Base-by-base conservation (phyloP, 2,888 invertebrate species). In the Apeira syringaria region DNA sequence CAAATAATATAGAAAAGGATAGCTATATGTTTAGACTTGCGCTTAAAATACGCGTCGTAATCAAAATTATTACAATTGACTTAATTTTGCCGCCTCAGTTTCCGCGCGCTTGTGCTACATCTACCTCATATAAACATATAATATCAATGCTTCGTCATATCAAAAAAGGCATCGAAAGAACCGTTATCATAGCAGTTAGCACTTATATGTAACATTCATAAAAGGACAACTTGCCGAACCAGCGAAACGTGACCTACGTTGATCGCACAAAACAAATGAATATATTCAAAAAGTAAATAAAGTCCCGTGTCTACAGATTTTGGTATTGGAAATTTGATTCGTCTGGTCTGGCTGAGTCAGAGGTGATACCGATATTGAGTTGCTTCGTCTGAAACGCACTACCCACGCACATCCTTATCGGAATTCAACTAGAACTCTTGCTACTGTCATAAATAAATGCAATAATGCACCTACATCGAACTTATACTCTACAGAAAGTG, bases 271-370 rank as follows among this genome's bases (percentile, higher is more conserved):
- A 24, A 3, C 17, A 11, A 25, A 29, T 41, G 29, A 34, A 17
- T 25, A 8, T 1, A 5, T 17, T 12, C 28, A 9, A 13, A 18
- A 11, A 25, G 11, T 12, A 41, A 8, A 10, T n/a, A 15, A 6
- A 6, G 11, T 29, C 11, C 15, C 5, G n/a, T 34, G 29, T 22
- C 33, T 24, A 22, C 28, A 11, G 4, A 6, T 33, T 24, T 27
- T 29, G 40, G 40, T 13, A 15, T 20, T 8, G 18, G 25, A 24
- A 30, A 29, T 30, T 24, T 18, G 30, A 35, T 25, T 24, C 15
- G 33, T 7, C 8, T n/a, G 27, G 33, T 7, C 8, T n/a, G 27
- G 8, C 11, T 41, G 35, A 35, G 20, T 30, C 43, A 36, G 13
- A 29, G 6, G 36, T 26, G 35, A 41, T 20, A 35, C 5, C 12